Evolutionary conservation across 2,113 vertebrate genomes (phyloP).

Genomic region (Ophiodon elongatus): DNA sequence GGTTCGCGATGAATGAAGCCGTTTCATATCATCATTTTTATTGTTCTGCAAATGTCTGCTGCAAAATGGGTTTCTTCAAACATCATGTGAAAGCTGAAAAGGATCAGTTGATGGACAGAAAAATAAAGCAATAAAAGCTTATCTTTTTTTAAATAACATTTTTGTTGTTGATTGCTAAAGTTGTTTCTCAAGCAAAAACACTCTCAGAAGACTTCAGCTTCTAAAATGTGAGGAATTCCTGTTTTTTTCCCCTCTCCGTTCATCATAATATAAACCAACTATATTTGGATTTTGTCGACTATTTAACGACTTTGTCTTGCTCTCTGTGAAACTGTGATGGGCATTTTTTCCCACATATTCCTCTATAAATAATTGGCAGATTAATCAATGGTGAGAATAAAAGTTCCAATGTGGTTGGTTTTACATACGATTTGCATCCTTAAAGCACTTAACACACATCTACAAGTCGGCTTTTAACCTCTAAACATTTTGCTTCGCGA

Average conservation of each 20-base stretch:
- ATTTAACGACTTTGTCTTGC: background rate
- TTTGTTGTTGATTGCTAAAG: background rate
- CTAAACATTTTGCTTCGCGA: background rate
- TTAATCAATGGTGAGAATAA: background rate
- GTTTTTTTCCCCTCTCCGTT: background rate
- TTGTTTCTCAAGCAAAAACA: background rate
- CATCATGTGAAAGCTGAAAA: background rate
- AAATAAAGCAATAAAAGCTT: background rate
- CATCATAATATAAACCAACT: too few relatives aligned
- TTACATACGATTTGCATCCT: background rate
- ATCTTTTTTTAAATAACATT: too few relatives aligned
- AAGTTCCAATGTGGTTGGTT: background rate
- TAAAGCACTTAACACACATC: background rate
- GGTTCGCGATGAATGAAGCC: constrained; percentile 1
- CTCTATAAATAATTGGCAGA: background rate
- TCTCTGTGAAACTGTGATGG: background rate
- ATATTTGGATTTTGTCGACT: too few relatives aligned
- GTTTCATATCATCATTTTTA: background rate
- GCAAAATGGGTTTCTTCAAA: background rate
- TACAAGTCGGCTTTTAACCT: background rate
- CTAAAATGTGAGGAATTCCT: background rate
- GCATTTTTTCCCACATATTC: background rate
- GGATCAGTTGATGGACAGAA: background rate
- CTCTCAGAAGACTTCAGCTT: background rate
- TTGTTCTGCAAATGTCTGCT: background rate